phyloP scores from a whole-genome alignment of 2,797 vertebrate genomes.

The Poecilia wingei region DNA sequence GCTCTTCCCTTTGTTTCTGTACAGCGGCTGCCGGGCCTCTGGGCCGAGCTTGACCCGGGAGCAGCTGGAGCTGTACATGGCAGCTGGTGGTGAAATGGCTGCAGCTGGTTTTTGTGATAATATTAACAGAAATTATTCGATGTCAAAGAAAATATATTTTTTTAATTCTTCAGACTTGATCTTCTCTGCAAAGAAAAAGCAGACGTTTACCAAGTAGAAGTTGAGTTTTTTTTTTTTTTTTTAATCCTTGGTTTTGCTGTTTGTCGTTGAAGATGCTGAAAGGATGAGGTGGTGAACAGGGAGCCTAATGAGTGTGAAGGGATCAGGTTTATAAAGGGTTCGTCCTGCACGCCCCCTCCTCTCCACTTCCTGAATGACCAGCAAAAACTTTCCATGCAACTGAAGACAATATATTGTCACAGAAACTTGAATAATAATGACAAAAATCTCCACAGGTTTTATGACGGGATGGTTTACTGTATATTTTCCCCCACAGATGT shows the following conservation, averaged over 20 bases:
- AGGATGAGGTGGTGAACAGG: slow-evolving; percentile 61
- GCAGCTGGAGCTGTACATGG: slow-evolving; percentile 83
- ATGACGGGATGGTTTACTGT: not conserved
- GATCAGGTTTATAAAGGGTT: slow-evolving; percentile 78
- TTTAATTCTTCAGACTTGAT: slow-evolving; percentile 2
- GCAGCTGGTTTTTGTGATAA: slow-evolving; percentile 14
- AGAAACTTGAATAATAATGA: not conserved
- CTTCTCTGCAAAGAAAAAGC: slow-evolving; percentile 11
- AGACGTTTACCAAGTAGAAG: slow-evolving; percentile 1
- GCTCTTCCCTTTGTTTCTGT: slow-evolving; percentile 73
- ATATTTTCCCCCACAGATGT: not conserved
- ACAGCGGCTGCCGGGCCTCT: slow-evolving; percentile 68
- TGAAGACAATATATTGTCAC: not conserved
- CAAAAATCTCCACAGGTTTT: not conserved
- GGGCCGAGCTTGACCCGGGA: slow-evolving; percentile 76
- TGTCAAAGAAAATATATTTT: not conserved
- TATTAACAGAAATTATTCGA: slow-evolving; percentile 18
- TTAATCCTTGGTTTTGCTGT: not conserved
- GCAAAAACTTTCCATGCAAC: slow-evolving; percentile 21
- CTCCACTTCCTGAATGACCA: slow-evolving; percentile 37
- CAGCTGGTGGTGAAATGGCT: slow-evolving; percentile 58
- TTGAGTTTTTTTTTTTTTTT: not conserved
- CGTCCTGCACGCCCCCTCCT: slow-evolving; percentile 71
- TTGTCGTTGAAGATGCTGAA: slow-evolving; percentile 13
- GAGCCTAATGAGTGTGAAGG: slow-evolving; percentile 46